phyloP scores from a whole-genome alignment of 1,140 invertebrate genomes.

The Venturia canescens region DNA sequence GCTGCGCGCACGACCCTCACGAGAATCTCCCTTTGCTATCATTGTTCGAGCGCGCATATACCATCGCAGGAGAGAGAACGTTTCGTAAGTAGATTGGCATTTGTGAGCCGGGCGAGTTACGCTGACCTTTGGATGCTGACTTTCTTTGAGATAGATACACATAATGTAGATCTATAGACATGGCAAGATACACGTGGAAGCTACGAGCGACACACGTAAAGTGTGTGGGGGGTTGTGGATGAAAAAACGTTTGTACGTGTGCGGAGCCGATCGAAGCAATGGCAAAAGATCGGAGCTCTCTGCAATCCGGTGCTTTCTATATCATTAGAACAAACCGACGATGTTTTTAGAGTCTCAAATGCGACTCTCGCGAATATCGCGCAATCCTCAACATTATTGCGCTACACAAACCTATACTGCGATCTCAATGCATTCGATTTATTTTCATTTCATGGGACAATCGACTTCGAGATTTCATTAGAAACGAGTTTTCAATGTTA shows the following conservation, averaged over 20 bases:
- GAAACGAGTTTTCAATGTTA: too few relatives aligned
- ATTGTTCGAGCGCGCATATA: constrained; percentile 60
- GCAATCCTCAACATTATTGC: constrained; percentile 37
- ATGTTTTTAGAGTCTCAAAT: constrained; percentile 43
- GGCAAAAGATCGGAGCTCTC: constrained; percentile 27
- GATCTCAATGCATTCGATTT: neutral
- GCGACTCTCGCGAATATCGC: constrained; percentile 13
- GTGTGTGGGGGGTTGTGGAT: neutral
- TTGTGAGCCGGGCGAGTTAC: constrained; percentile 66
- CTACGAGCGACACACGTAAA: neutral
- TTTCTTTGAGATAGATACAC: constrained; percentile 63
- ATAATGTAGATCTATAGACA: neutral
- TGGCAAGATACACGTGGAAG: neutral
- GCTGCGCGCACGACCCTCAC: constrained; percentile 2
- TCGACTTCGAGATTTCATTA: too few relatives aligned
- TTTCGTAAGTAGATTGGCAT: constrained; percentile 71
- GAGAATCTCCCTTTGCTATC: constrained; percentile 57
- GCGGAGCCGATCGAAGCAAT: constrained; percentile 55
- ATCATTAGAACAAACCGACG: constrained; percentile 49
- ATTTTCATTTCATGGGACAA: too few relatives aligned
- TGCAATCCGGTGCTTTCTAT: neutral
- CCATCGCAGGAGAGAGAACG: neutral
- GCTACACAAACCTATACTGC: neutral
- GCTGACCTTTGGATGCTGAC: constrained; percentile 67
- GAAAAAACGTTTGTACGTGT: constrained; percentile 52